phyloP scores from a whole-genome alignment of 92 coral and sea anemone genomes.

The Epizoanthus fatuus region DNA sequence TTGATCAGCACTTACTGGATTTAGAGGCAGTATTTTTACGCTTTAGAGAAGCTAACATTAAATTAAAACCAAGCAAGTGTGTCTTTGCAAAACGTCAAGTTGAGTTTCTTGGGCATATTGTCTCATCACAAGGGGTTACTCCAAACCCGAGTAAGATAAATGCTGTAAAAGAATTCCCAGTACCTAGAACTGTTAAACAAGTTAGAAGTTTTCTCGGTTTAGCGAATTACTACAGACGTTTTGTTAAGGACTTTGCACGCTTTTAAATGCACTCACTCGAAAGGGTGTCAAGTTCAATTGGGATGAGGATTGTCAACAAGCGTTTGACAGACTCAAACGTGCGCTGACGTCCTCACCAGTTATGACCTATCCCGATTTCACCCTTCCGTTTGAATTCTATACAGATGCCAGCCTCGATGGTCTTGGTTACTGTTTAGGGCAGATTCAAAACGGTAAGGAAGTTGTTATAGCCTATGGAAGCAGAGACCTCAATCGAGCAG shows the following conservation, averaged over 20 bases:
- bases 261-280: constrained; percentile 38
- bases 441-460: constrained; percentile 33
- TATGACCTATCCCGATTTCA: constrained; percentile 43
- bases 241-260: constrained; percentile 65
- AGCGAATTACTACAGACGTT: constrained; percentile 68
- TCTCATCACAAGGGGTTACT: constrained; percentile 34
- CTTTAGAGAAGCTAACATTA: constrained; percentile 63
- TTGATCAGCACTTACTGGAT: constrained; percentile 58
- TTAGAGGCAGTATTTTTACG: constrained; percentile 56
- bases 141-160: constrained; percentile 68
- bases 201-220: constrained; percentile 71
- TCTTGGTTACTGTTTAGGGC: constrained; percentile 42
- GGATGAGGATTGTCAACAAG: constrained; percentile 38
- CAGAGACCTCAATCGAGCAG: constrained; percentile 38
- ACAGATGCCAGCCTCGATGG: constrained; percentile 50
- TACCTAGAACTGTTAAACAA: constrained; percentile 60
- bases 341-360: constrained; percentile 29
- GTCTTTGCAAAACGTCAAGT: constrained; percentile 59
- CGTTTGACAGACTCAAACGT: constrained; percentile 33
- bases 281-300: constrained; percentile 32
- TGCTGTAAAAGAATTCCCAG: constrained; percentile 60
- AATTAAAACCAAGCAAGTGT: constrained; percentile 72
- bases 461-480: constrained; percentile 39
- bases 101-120: constrained; percentile 39
- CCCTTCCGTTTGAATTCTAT: constrained; percentile 26